A percentile compares a stretch with the other conserved stretches of the same genome.
These are phyloP conservation scores for Microtus oregoni DNA, from an alignment of 2,113 vertebrate species.

Conservation along the genomic window DNA sequence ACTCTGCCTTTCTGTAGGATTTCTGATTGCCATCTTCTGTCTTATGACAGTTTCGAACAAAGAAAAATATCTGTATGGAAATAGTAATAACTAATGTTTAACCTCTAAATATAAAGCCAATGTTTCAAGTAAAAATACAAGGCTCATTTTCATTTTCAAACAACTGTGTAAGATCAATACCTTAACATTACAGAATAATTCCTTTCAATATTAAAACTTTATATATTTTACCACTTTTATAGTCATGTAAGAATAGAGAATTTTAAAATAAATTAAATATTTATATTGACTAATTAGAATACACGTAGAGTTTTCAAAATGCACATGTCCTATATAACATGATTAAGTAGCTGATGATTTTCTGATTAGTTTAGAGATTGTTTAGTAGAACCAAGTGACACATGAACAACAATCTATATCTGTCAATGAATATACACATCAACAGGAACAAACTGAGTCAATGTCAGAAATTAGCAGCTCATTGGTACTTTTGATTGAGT, in stretches of 20 bases:
- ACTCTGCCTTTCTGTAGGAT: not conserved
- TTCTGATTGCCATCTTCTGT: not conserved
- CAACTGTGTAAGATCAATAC: not conserved
- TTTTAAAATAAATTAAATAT: not conserved
- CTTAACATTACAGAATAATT: not conserved
- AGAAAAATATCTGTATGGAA: not conserved
- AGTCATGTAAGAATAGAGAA: not conserved
- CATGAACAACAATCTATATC: not conserved
- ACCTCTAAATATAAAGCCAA: not conserved
- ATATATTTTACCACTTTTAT: not conserved
- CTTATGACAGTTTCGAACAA: not conserved
- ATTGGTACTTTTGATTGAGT: not conserved
- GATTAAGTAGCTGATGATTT: not conserved
- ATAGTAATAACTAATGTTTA: not conserved
- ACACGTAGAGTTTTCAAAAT: not conserved
- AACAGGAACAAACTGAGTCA: not conserved
- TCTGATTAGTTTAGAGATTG: not conserved
- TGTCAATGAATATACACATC: not conserved
- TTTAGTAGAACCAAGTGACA: not conserved
- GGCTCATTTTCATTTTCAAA: not conserved
- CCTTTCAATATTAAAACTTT: not conserved
- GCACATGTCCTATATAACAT: not conserved
- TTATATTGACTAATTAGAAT: not conserved
- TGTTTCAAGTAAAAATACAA: not conserved
- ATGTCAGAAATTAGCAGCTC: not conserved